These are phyloP conservation scores for Leontocebus nigricollis DNA, from an alignment of 2,797 vertebrate genomes.

Conservation along the genomic window DNA sequence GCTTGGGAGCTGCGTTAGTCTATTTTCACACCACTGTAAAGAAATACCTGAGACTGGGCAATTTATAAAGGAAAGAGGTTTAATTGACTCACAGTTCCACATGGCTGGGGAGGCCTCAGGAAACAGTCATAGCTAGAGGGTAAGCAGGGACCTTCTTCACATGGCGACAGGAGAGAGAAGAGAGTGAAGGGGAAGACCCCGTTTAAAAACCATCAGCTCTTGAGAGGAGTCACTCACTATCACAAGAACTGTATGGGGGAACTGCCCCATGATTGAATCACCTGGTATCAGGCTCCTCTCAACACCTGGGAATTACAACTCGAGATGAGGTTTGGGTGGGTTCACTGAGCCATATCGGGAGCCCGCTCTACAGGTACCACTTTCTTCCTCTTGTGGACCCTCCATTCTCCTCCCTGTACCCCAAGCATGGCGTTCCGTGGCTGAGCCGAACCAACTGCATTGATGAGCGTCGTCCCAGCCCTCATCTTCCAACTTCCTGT, in stretches of 20 bases:
- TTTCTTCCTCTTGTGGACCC: too few relatives aligned
- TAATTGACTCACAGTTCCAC: background rate
- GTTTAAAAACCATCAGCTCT: background rate
- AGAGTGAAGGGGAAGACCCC: background rate
- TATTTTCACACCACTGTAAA: background rate
- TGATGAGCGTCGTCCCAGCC: background rate
- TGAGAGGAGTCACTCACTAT: background rate
- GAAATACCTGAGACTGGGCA: background rate
- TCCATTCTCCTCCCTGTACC: accelerated
- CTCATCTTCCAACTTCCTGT: background rate
- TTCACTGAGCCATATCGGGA: too few relatives aligned
- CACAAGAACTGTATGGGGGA: background rate
- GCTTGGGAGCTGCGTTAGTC: background rate
- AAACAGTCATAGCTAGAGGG: background rate
- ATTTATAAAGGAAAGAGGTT: background rate
- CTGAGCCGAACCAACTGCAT: accelerated
- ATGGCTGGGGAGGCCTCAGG: background rate
- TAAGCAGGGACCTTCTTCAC: background rate
- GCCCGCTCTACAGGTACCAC: accelerated
- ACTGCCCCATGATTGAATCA: background rate
- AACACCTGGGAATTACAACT: background rate
- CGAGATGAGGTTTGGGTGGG: background rate
- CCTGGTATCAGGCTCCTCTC: background rate
- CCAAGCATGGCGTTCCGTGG: background rate
- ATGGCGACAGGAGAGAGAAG: background rate